A percentile compares a stretch with the other conserved stretches of the same genome.
phyloP scores from a whole-genome alignment of 2,797 vertebrate species.

The Corythornis leucogaster region DNA sequence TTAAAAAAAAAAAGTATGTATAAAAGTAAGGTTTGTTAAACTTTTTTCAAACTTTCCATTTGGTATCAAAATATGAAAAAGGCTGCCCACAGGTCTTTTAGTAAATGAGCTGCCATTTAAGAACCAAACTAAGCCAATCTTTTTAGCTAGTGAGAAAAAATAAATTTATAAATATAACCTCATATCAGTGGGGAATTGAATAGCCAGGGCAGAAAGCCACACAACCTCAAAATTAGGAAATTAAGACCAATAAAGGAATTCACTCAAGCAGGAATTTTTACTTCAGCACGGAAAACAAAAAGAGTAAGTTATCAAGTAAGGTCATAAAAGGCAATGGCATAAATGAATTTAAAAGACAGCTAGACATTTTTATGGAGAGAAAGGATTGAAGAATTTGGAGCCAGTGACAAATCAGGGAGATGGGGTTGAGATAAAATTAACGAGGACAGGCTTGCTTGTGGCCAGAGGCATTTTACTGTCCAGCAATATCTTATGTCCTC shows the following conservation, averaged over 20 bases:
- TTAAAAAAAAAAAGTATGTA: too few relatives aligned
- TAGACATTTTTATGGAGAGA: slow-evolving; percentile 63
- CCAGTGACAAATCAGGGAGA: slow-evolving; percentile 71
- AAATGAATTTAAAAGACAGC: slow-evolving; percentile 72
- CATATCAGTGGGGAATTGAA: neutral
- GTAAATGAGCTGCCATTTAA: neutral
- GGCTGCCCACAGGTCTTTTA: neutral
- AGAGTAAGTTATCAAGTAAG: slow-evolving; percentile 58
- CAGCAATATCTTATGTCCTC: slow-evolving; percentile 62
- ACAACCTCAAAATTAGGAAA: slow-evolving; percentile 25
- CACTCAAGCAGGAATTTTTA: slow-evolving; percentile 5
- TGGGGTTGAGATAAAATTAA: slow-evolving; percentile 74
- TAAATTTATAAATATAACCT: neutral
- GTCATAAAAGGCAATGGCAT: slow-evolving; percentile 54
- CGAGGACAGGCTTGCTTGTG: slow-evolving; percentile 57
- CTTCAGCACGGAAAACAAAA: slow-evolving; percentile 11
- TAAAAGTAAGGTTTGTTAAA: neutral
- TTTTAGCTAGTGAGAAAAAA: neutral
- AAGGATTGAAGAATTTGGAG: slow-evolving; percentile 57
- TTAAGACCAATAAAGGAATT: slow-evolving; percentile 7
- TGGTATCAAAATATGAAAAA: neutral
- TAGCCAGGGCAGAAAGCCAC: neutral
- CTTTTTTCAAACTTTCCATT: neutral
- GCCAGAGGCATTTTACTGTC: slow-evolving; percentile 69
- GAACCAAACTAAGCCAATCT: rapidly evolving